Percentiles rank a stretch among this genome's conserved stretches.
Evolutionary conservation across 2,797 vertebrate genomes (phyloP).

Genomic region (Pampus argenteus): DNA sequence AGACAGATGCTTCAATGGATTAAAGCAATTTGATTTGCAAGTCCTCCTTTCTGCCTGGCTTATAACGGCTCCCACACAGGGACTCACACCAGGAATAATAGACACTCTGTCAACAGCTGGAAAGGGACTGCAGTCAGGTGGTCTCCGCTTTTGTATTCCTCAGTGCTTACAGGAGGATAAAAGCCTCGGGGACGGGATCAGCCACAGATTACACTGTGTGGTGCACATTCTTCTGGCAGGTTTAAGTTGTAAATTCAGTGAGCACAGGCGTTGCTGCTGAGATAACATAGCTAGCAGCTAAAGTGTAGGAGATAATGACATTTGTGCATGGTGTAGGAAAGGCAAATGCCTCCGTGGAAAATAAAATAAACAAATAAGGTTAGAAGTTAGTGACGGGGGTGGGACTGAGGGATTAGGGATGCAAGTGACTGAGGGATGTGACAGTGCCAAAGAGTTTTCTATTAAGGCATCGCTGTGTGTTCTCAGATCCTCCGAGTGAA

Average conservation of each 20-base stretch:
- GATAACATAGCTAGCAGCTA: constrained; percentile 58
- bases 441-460: constrained; percentile 71
- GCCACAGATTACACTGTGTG: constrained; percentile 56
- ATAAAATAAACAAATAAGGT: constrained; percentile 75
- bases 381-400: constrained; percentile 72
- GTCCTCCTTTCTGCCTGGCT: constrained; percentile 52
- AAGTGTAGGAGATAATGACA: constrained; percentile 61
- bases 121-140: constrained; percentile 41
- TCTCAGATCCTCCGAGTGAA: constrained; percentile 46
- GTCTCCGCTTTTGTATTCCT: constrained; percentile 58
- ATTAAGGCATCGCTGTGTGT: constrained; percentile 57
- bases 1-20: constrained; percentile 74
- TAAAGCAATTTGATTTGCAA: constrained; percentile 76
- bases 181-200: constrained; percentile 60
- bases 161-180: constrained; percentile 60
- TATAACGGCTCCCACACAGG: constrained; percentile 35
- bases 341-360: constrained; percentile 69
- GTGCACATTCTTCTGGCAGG: constrained; percentile 48
- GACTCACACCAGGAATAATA: constrained; percentile 59
- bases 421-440: constrained; percentile 65
- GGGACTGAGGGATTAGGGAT: constrained; percentile 71
- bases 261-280: constrained; percentile 39
- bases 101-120: constrained; percentile 67
- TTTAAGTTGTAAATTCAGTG: constrained; percentile 67
- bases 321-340: constrained; percentile 46